Evolutionary conservation across 92 coral and sea anemone genomes (phyloP), one percentile per base, ranked within the genome.

Genomic region (Parazoanthus swiftii): DNA sequence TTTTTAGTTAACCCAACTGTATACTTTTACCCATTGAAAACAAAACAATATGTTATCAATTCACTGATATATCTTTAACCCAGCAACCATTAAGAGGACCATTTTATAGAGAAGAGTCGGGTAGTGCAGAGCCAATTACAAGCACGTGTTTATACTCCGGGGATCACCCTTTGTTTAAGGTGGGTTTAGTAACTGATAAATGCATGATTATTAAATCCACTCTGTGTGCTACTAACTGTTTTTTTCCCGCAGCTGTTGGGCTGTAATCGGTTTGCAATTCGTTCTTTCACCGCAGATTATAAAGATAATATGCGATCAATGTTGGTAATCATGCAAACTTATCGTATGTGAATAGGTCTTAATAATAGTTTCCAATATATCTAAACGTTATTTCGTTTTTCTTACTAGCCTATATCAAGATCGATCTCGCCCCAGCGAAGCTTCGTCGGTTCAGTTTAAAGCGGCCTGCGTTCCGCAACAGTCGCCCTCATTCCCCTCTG

Each of bases 121-220:
- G 29, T 58, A 21, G 36, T 54, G 72, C 68, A 33, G 48, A 56
- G 8, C 85, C 85, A 54, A 0, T 58, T 3, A 80, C 85, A 35
- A 80, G 85, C 85, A 80, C 85, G 39, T 50, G 72, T 9, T 18
- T 80, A 25, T 56, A 56, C 26, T 58, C 85, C 26, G 72, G 56
- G 46, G 23, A 54, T 8, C 85, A 80, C 18, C 50, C 85, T 10
- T 5, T 80, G 39, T 58, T 80, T 80, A 63, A 80, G 85, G 85
- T 80, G 23, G 43, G 77, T 73, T 73, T 73, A 2, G 38, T 33
- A 73, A 29, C 37, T 29, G 77, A 36, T 8, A 8, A 73, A 73
- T 73, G 38, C 42, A 1, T 63, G n/a, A 20, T n/a, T n/a, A n/a
- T n/a, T n/a, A n/a, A 63, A 63, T 20, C 21, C 26, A 20, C 70